Evolutionary conservation across 2,888 invertebrate species (phyloP).

Genomic region (Quadriops clusia): DNA sequence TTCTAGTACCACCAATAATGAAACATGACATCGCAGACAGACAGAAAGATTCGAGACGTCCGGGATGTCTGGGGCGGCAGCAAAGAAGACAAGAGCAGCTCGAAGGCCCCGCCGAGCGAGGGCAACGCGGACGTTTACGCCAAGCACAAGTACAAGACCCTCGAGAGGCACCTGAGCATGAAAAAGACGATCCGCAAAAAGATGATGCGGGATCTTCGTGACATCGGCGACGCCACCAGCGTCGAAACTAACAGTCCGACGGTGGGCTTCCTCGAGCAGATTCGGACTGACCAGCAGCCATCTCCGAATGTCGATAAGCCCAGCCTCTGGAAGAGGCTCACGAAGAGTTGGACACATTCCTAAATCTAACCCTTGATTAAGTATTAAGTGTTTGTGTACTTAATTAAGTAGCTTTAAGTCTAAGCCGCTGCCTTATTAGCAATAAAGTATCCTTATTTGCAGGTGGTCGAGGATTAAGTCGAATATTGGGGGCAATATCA

Average conservation of each 20-base stretch:
- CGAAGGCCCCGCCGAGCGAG: conserved; percentile 33
- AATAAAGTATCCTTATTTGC: too few relatives aligned
- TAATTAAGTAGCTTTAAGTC: too few relatives aligned
- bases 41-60: conserved; percentile 64
- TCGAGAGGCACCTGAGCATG: conserved; percentile 74
- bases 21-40: conserved; percentile 48
- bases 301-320: conserved; percentile 37
- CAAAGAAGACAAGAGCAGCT: conserved; percentile 34
- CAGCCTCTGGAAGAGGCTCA: conserved; percentile 36
- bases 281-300: conserved; percentile 35
- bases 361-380: too few relatives aligned
- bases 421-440: too few relatives aligned
- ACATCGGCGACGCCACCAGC: conserved; percentile 37
- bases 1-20: too few relatives aligned
- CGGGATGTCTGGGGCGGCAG: conserved; percentile 43
- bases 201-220: conserved; percentile 72
- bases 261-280: conserved; percentile 35
- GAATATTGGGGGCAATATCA: too few relatives aligned
- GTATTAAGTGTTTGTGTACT: too few relatives aligned
- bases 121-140: conserved; percentile 41
- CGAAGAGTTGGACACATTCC: conserved; percentile 35
- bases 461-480: too few relatives aligned
- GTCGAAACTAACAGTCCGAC: conserved; percentile 24
- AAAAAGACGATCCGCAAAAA: conserved; percentile 77
- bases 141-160: conserved; percentile 60